A percentile compares a stretch with the other conserved stretches of the same genome.
These are phyloP conservation scores for Enteromius paludinosus DNA, from an alignment of 2,797 vertebrate species.

Conservation along the genomic window DNA sequence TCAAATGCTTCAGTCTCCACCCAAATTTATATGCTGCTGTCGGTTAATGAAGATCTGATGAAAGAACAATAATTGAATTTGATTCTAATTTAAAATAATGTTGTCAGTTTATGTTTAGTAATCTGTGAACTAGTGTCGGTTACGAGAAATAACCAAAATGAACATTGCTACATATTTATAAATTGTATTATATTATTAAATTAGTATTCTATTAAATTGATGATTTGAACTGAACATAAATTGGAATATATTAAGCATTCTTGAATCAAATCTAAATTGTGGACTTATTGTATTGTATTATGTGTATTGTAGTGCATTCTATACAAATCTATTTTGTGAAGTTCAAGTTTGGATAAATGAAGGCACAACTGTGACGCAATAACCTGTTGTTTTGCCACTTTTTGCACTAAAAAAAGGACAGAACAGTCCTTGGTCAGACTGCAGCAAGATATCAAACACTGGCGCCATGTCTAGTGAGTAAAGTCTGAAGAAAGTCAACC, in stretches of 20 bases:
- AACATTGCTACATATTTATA: no score
- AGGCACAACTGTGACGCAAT: background rate
- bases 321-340: background rate
- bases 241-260: background rate
- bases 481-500: slow-evolving; percentile 34
- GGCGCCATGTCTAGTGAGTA: slow-evolving; percentile 15
- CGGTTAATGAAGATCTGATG: no score
- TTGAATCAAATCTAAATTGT: background rate
- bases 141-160: no score
- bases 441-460: background rate
- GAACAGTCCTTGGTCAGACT: background rate
- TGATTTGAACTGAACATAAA: background rate
- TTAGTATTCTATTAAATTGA: no score
- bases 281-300: no score
- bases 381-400: background rate
- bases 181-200: no score
- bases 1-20: no score
- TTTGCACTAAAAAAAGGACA: slow-evolving; percentile 16
- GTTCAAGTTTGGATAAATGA: background rate
- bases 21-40: no score
- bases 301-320: background rate
- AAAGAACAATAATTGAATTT: no score
- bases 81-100: no score
- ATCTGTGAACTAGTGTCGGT: no score
- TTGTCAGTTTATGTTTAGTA: no score